Evolutionary conservation across 2,888 invertebrate genomes (phyloP).

Genomic region (Acrocera orbiculus): DNA sequence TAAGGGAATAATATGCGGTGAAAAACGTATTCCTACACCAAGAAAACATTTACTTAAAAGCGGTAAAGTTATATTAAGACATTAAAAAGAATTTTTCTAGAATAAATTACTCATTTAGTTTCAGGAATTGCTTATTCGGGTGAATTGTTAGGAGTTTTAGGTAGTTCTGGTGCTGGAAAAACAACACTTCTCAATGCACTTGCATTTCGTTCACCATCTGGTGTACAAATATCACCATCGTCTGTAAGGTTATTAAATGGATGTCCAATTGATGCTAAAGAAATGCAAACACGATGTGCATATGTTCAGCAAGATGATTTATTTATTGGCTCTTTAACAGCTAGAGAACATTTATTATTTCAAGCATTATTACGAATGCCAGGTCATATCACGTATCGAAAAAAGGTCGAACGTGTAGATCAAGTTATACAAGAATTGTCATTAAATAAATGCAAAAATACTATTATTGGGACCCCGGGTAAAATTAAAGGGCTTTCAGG

Average conservation of each 20-base stretch:
- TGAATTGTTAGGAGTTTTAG: constrained; percentile 73
- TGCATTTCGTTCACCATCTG: constrained; percentile 59
- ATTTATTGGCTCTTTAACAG: constrained; percentile 79
- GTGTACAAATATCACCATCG: constrained; percentile 40
- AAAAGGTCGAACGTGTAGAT: constrained; percentile 62
- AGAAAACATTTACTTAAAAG: constrained; percentile 58
- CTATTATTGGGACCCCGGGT: constrained; percentile 77
- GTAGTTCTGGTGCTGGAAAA: constrained; percentile 85
- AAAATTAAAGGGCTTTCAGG: constrained; percentile 84
- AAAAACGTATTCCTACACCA: constrained; percentile 26
- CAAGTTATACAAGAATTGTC: constrained; percentile 77
- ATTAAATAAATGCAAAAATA: constrained; percentile 75
- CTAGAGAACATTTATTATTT: constrained; percentile 74
- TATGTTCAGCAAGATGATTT: constrained; percentile 91
- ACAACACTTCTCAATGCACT: constrained; percentile 82
- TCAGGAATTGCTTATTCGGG: constrained; percentile 72
- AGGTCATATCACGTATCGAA: constrained; percentile 48
- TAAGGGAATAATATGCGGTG: constrained; percentile 28
- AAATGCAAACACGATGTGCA: constrained; percentile 60
- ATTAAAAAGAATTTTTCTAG: background rate
- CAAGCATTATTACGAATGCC: constrained; percentile 83
- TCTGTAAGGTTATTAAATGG: constrained; percentile 54
- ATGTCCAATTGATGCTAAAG: constrained; percentile 48
- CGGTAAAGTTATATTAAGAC: constrained; percentile 33
- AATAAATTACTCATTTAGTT: constrained; percentile 36